Evolutionary conservation across 2,113 vertebrate genomes (phyloP).

Genomic region (Rhea americana): DNA sequence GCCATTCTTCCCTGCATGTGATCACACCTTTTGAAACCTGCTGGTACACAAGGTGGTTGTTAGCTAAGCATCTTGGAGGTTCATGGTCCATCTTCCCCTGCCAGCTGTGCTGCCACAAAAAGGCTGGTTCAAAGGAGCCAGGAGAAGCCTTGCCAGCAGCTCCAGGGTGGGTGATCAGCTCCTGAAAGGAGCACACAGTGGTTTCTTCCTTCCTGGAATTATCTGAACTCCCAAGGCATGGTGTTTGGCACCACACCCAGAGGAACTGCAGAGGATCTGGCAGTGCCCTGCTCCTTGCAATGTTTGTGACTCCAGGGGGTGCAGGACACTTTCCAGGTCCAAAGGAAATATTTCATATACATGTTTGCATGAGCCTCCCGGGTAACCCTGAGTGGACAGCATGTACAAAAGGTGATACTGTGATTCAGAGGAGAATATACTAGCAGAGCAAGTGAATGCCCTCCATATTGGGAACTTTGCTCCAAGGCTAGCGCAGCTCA

Average conservation of each 20-base stretch:
- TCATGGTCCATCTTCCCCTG: accelerated
- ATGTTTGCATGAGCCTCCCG: not conserved
- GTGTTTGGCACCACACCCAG: conserved; percentile 7
- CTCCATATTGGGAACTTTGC: not conserved
- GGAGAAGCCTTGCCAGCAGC: conserved; percentile 10
- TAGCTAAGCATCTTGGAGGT: not conserved
- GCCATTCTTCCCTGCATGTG: not conserved
- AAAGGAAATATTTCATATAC: not conserved
- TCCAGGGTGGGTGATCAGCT: conserved; percentile 39
- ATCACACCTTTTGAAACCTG: accelerated
- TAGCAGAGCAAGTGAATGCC: accelerated
- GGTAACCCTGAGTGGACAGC: accelerated
- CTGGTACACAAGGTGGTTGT: not conserved
- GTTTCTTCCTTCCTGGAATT: conserved; percentile 64
- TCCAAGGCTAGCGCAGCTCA: accelerated
- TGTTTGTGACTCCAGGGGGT: conserved; percentile 19
- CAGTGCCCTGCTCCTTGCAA: not conserved
- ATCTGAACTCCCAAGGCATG: not conserved
- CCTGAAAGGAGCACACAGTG: not conserved
- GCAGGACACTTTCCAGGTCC: conserved; percentile 3
- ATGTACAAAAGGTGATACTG: accelerated
- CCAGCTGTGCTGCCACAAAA: not conserved
- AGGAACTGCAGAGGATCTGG: not conserved
- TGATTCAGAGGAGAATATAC: accelerated
- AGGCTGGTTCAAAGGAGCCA: not conserved